Conservation (phyloP, 2,888 invertebrate genomes). For the Philopedon plagiatum region DNA sequence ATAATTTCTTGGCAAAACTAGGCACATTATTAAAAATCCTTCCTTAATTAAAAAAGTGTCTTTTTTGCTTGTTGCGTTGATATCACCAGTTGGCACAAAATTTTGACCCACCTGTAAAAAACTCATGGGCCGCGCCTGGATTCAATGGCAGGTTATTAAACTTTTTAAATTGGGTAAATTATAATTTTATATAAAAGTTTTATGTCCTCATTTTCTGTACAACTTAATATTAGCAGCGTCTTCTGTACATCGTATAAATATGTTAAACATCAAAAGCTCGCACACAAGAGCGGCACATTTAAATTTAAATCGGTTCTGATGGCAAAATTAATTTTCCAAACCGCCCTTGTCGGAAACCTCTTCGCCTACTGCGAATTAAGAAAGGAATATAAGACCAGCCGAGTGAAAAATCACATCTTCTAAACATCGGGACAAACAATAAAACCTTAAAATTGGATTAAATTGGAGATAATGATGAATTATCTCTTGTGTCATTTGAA, state of each 20-base stretch:
- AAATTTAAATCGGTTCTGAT: not conserved
- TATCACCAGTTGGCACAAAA: no score
- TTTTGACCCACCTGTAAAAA: no score
- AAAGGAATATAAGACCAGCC: slow-evolving; percentile 19
- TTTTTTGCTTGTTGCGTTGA: no score
- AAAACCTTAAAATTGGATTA: slow-evolving; percentile 32
- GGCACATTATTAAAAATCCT: no score
- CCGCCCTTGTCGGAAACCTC: slow-evolving; percentile 3
- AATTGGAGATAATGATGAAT: slow-evolving; percentile 32
- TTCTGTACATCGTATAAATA: not conserved
- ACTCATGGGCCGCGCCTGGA: no score
- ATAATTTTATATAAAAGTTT: no score
- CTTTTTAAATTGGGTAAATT: no score
- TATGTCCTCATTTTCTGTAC: not conserved
- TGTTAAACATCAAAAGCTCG: slow-evolving; percentile 2
- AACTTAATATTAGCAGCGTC: no score
- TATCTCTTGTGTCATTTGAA: no score
- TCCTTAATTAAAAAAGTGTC: no score
- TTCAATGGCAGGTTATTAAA: no score
- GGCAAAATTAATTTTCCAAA: slow-evolving; percentile 1
- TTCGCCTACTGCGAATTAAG: slow-evolving; percentile 10
- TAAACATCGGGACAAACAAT: slow-evolving; percentile 36
- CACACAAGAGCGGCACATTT: not conserved
- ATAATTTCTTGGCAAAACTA: no score
- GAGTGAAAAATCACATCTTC: slow-evolving; percentile 35